Evolutionary conservation across 2,797 vertebrate genomes (phyloP).

Genomic region (Phalanger gymnotis): DNA sequence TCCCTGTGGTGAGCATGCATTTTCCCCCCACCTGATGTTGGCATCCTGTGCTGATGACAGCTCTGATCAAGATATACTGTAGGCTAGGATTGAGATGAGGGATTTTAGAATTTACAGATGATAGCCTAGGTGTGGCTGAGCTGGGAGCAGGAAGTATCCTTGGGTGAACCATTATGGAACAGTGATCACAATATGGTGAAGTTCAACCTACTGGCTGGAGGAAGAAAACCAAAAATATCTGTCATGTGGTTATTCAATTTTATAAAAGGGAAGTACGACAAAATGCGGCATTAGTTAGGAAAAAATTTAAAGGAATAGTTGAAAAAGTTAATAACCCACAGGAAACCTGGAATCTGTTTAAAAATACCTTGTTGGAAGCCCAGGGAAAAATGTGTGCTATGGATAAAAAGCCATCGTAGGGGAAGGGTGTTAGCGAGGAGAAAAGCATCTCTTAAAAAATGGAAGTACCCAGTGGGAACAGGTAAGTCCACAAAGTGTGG

Average conservation of each 20-base stretch:
- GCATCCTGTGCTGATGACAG: background rate
- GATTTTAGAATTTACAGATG: slow-evolving; percentile 64
- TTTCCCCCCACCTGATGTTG: background rate
- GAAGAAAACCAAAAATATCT: slow-evolving; percentile 83
- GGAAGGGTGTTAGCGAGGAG: background rate
- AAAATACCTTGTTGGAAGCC: slow-evolving; percentile 82
- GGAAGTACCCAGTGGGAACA: slow-evolving; percentile 66
- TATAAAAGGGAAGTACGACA: slow-evolving; percentile 81
- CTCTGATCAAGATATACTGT: background rate
- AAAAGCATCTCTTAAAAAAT: slow-evolving; percentile 67
- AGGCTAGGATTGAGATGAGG: slow-evolving; percentile 39
- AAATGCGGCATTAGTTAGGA: slow-evolving; percentile 83
- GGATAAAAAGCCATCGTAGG: slow-evolving; percentile 73
- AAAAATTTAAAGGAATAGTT: slow-evolving; percentile 81
- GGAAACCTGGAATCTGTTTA: slow-evolving; percentile 83
- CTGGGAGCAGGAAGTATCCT: slow-evolving; percentile 74
- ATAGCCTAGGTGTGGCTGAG: slow-evolving; percentile 55
- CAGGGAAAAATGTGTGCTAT: slow-evolving; percentile 77
- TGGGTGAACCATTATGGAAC: slow-evolving; percentile 72
- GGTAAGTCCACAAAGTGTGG: slow-evolving; percentile 60
- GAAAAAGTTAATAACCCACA: slow-evolving; percentile 82
- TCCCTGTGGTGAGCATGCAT: background rate
- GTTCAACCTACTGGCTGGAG: slow-evolving; percentile 77
- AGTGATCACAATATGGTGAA: slow-evolving; percentile 75
- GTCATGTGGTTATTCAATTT: slow-evolving; percentile 78